Conservation (phyloP, 2,888 invertebrate species). For the Torymus tubicola region DNA sequence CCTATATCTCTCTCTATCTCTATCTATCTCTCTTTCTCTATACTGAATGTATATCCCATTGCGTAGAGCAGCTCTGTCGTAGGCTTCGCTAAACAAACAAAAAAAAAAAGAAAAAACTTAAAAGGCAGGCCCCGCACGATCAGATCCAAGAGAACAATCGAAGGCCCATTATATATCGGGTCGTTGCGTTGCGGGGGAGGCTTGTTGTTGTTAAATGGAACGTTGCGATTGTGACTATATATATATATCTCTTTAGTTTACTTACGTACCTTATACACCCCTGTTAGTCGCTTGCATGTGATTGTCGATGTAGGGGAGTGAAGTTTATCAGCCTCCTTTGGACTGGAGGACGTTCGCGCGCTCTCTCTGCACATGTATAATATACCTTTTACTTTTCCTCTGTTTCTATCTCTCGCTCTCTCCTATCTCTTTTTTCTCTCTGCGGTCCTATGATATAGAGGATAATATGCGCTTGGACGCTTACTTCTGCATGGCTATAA, state of each 20-base stretch:
- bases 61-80: constrained; percentile 35
- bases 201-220: too few species aligned
- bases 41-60: constrained; percentile 23
- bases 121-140: constrained; percentile 66
- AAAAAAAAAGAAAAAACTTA: constrained; percentile 38
- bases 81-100: constrained; percentile 40
- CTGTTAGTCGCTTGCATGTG: constrained; percentile 68
- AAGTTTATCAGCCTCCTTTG: neutral
- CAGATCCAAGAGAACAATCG: constrained; percentile 59
- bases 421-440: too few species aligned
- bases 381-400: too few species aligned
- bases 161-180: constrained; percentile 63
- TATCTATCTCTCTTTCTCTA: constrained; percentile 8
- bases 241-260: constrained; percentile 31
- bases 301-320: constrained; percentile 4
- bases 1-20: constrained; percentile 1
- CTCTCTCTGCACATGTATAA: neutral
- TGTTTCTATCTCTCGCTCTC: too few species aligned
- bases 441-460: too few species aligned
- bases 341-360: neutral
- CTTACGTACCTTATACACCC: constrained; percentile 37
- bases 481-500: too few species aligned
- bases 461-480: too few species aligned
- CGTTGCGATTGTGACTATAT: too few species aligned
- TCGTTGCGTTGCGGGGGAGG: too few species aligned